Evolutionary conservation across 2,113 vertebrate species (phyloP).

Genomic region (Mustela nigripes): DNA sequence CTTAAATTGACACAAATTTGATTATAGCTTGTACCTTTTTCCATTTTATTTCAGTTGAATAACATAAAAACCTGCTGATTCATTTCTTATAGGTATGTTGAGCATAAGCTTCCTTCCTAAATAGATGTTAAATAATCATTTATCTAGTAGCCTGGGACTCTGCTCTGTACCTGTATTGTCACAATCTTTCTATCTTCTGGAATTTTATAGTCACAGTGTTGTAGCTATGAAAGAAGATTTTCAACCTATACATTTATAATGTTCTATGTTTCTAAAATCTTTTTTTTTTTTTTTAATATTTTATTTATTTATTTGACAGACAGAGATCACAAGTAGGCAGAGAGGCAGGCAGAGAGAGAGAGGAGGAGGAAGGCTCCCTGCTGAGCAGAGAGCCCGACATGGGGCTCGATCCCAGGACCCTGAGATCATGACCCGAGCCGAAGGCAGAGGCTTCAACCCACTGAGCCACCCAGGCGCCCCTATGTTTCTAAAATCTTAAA

Average conservation of each 20-base stretch:
- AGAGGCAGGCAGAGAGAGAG: too few species aligned
- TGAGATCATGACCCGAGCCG: too few species aligned
- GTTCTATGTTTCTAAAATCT: conserved; percentile 37
- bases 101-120: not conserved
- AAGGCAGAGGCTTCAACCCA: too few species aligned
- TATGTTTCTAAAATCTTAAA: conserved; percentile 52
- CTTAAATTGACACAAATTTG: not conserved
- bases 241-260: not conserved
- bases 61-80: not conserved
- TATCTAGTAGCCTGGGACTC: not conserved
- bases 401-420: too few species aligned
- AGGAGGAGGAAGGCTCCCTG: too few species aligned
- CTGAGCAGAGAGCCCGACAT: too few species aligned
- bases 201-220: not conserved
- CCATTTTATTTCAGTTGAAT: conserved; percentile 40
- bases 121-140: not conserved
- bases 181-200: not conserved
- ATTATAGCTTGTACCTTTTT: not conserved
- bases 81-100: not conserved
- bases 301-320: too few species aligned
- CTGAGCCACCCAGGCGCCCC: too few species aligned
- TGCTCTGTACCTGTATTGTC: not conserved
- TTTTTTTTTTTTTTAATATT: too few species aligned
- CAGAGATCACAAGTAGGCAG: too few species aligned
- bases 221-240: not conserved